phyloP scores from a whole-genome alignment of 2,797 vertebrate genomes.

The Girardinus metallicus region DNA sequence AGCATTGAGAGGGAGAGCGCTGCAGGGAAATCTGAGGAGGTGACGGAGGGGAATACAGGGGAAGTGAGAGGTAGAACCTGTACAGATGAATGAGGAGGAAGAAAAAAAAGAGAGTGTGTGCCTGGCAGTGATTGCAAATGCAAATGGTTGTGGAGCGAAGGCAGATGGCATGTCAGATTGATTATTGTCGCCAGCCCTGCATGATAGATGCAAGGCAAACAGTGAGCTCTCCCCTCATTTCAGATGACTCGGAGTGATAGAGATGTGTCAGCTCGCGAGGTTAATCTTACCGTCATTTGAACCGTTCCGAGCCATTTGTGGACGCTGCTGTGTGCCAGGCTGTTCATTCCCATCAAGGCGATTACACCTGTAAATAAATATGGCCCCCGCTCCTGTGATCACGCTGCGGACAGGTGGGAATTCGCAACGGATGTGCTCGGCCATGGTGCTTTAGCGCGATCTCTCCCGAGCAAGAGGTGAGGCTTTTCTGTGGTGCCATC shows the following conservation, averaged over 20 bases:
- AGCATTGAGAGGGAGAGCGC: slow-evolving; percentile 65
- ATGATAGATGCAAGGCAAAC: slow-evolving; percentile 65
- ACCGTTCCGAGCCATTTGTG: slow-evolving; percentile 54
- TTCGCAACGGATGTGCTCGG: neutral
- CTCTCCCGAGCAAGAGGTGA: slow-evolving; percentile 31
- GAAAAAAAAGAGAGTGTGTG: slow-evolving; percentile 39
- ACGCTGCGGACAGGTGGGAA: slow-evolving; percentile 40
- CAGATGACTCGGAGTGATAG: slow-evolving; percentile 64
- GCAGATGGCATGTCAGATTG: slow-evolving; percentile 82
- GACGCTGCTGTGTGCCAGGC: slow-evolving; percentile 28
- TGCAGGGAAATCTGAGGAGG: slow-evolving; percentile 50
- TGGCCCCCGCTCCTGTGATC: slow-evolving; percentile 22
- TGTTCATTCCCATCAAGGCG: slow-evolving; percentile 55
- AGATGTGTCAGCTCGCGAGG: slow-evolving; percentile 63
- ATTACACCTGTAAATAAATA: slow-evolving; percentile 68
- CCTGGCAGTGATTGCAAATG: slow-evolving; percentile 66
- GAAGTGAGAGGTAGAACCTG: slow-evolving; percentile 14
- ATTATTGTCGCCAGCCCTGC: slow-evolving; percentile 73
- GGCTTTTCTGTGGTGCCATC: slow-evolving; percentile 34
- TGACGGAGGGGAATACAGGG: slow-evolving; percentile 16
- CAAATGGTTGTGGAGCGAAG: slow-evolving; percentile 80
- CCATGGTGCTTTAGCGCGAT: slow-evolving; percentile 36
- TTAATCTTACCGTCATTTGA: slow-evolving; percentile 58
- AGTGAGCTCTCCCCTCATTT: slow-evolving; percentile 62
- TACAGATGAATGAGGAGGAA: slow-evolving; percentile 12